Evolutionary conservation across 2,888 invertebrate genomes (phyloP).

Genomic region (Latrodectus elegans): DNA sequence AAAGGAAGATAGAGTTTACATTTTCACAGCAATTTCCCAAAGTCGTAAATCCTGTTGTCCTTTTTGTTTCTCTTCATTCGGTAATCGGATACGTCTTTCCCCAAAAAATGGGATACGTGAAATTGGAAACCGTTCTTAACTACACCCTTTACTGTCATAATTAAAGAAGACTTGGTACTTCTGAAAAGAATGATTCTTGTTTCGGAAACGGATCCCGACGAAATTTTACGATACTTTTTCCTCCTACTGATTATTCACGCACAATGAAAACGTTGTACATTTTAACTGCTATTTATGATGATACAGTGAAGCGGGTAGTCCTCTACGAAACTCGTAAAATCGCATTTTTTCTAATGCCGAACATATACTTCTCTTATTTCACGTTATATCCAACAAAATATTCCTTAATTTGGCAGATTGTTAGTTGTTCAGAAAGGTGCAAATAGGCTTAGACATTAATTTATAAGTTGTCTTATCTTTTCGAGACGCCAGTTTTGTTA

Average conservation of each 20-base stretch:
- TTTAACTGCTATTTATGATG: too few relatives aligned
- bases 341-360: too few relatives aligned
- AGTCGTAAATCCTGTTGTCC: background rate
- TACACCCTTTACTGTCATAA: background rate
- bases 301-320: too few relatives aligned
- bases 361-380: too few relatives aligned
- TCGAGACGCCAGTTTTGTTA: too few relatives aligned
- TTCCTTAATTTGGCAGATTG: too few relatives aligned
- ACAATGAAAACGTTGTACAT: background rate
- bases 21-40: conserved; percentile 11
- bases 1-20: conserved; percentile 2
- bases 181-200: background rate
- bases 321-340: too few relatives aligned
- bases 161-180: background rate
- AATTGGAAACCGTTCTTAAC: background rate
- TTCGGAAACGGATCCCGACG: background rate
- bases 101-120: background rate
- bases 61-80: background rate
- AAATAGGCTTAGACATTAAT: too few relatives aligned
- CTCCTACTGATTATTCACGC: background rate
- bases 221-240: background rate
- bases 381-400: too few relatives aligned
- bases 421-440: too few relatives aligned
- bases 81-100: background rate
- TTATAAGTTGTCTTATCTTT: too few relatives aligned